Percentiles rank a stretch among this genome's conserved stretches.
These are phyloP conservation scores for Cyclargus thomasi DNA, from an alignment of 1,140 invertebrate genomes.

Conservation along the genomic window DNA sequence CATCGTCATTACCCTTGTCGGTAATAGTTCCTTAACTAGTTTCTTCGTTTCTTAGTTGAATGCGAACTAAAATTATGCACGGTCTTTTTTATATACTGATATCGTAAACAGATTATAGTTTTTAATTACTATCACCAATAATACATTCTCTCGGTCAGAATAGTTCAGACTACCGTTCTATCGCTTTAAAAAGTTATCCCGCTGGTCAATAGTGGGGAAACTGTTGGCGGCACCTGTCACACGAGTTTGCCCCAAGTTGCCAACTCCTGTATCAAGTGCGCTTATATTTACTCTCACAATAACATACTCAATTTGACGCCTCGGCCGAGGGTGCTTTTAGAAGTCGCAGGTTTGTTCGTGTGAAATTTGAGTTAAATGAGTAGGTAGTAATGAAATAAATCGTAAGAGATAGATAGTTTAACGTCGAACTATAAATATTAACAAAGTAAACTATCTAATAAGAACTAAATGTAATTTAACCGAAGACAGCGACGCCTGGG, in stretches of 20 bases:
- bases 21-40: background rate
- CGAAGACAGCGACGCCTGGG: background rate
- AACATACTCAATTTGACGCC: background rate
- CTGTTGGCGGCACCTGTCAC: conserved; percentile 6
- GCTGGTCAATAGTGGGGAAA: conserved; percentile 6
- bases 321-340: background rate
- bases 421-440: no score
- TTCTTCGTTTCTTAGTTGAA: no score
- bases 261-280: conserved; percentile 1
- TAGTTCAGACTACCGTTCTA: background rate
- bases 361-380: background rate
- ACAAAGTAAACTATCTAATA: no score
- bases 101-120: no score
- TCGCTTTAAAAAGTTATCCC: background rate
- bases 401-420: no score
- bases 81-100: no score
- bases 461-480: background rate
- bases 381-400: no score
- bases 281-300: background rate
- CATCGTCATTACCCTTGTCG: background rate
- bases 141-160: background rate
- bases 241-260: background rate
- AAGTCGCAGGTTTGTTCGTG: background rate
- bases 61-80: no score
- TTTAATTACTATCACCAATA: no score